These are phyloP conservation scores for Neoascia interrupta DNA, from an alignment of 2,888 invertebrate species.

Conservation along the genomic window DNA sequence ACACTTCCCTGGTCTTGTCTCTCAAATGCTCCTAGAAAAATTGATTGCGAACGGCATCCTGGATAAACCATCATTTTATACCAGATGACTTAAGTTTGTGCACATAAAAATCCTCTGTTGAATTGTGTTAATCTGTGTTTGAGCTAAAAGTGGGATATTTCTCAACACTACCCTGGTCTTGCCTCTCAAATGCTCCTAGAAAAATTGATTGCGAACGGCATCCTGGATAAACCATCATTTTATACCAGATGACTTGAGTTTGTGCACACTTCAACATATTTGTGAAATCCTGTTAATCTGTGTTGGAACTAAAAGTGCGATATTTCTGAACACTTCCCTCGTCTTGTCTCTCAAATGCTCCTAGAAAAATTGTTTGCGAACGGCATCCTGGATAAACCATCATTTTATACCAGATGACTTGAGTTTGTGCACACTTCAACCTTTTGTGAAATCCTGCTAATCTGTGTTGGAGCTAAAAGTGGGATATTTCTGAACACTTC, in stretches of 20 bases:
- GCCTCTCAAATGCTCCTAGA: constrained; percentile 24
- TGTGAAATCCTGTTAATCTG: background rate
- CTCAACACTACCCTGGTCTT: background rate
- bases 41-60: constrained; percentile 24
- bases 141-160: constrained; percentile 11
- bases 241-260: constrained; percentile 27
- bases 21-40: constrained; percentile 16
- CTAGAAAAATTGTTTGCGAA: constrained; percentile 22
- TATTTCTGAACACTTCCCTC: background rate
- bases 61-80: constrained; percentile 7
- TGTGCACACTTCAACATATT: constrained; percentile 8
- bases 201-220: constrained; percentile 12
- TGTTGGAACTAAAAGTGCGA: constrained; percentile 28
- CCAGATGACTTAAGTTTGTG: constrained; percentile 25
- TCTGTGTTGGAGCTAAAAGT: constrained; percentile 13
- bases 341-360: constrained; percentile 29
- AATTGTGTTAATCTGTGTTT: background rate
- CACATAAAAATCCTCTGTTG: background rate
- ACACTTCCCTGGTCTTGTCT: constrained; percentile 2
- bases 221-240: constrained; percentile 20
- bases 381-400: constrained; percentile 29
- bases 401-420: constrained; percentile 31
- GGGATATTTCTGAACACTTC: background rate
- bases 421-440: constrained; percentile 30
- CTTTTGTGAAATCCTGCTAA: background rate